Evolutionary conservation across 2,888 invertebrate genomes (phyloP), one percentile per base, ranked within the genome.

Genomic region (Drosophila mercatorum): DNA sequence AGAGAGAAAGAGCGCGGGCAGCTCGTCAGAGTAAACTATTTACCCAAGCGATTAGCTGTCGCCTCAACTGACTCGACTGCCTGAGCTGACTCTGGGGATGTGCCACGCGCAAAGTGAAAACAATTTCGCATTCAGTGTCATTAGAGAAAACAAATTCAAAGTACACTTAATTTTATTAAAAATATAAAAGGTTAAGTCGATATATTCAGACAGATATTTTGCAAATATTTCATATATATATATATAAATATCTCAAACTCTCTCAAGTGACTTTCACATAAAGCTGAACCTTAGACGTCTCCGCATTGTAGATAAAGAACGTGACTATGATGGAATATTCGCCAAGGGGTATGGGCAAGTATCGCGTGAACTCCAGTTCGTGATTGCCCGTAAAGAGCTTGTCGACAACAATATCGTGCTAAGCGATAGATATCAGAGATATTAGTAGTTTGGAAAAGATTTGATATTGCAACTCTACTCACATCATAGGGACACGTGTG

Each of bases 11-110:
- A 22, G 22, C 22, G 22, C 22, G 22, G 22, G 22, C 0, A 31
- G 49, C 38, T 31, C 67, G n/a, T 56, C 57, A 40, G 64, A 55
- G 62, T 60, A 68, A 80, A 65, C 80, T 80, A 82, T 88, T 83
- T 83, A 80, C 88, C 83, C 86, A 88, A 72, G 75, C 83, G 87
- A 83, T 83, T 83, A 88, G 83, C 89, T 88, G 75, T 71, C 88
- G 72, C 75, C 80, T 85, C 85, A 80, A 68, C 68, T 80, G 76
- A 80, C 83, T 78, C 73, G 81, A 3, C 34, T 34, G 34, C 34
- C 34, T 34, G 34, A 34, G 60, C 49, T 55, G 55, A 68, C 75
- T 82, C 70, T 22, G 31, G 85, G 88, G 80, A 88, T 57, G 53
- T 49, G 40, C 68, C 62, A 14, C 8, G 5, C n/a, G 10, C 17